These are phyloP conservation scores for Xiphydria camelus DNA, from an alignment of 2,888 invertebrate species.

Conservation along the genomic window DNA sequence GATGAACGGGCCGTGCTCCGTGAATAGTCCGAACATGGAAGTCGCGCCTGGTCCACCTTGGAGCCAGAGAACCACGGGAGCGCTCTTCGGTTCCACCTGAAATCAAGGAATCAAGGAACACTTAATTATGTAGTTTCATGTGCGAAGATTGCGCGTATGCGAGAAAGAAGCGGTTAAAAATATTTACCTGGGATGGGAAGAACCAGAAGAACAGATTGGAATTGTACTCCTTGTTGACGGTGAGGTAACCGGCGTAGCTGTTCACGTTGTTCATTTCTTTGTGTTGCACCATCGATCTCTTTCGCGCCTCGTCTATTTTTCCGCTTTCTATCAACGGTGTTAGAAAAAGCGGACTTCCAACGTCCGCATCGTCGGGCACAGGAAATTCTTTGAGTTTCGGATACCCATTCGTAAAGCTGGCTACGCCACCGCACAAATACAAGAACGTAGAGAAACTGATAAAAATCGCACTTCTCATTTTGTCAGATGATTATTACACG, in stretches of 20 bases:
- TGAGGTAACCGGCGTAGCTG: constrained; percentile 82
- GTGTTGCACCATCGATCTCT: constrained; percentile 62
- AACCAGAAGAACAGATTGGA: constrained; percentile 93
- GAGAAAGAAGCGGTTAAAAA: not conserved
- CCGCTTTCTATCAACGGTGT: constrained; percentile 75
- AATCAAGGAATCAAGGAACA: constrained; percentile 15
- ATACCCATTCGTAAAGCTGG: constrained; percentile 34
- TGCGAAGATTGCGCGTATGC: not conserved
- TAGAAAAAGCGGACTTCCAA: constrained; percentile 71
- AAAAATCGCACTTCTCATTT: not conserved
- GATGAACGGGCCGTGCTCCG: constrained; percentile 80
- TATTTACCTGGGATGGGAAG: constrained; percentile 70
- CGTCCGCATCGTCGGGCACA: constrained; percentile 23
- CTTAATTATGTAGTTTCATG: too few species aligned
- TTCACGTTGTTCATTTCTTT: constrained; percentile 64
- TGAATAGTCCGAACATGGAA: constrained; percentile 79
- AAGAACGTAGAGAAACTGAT: not conserved
- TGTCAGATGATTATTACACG: too few species aligned
- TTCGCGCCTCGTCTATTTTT: constrained; percentile 68
- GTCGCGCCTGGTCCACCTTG: constrained; percentile 86
- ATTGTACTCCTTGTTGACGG: constrained; percentile 75
- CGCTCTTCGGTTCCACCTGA: constrained; percentile 60
- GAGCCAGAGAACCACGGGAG: constrained; percentile 81
- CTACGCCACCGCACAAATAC: not conserved
- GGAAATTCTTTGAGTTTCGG: constrained; percentile 40